A percentile compares a stretch with the other conserved stretches of the same genome.
Evolutionary conservation across 1,140 invertebrate species (phyloP).

Genomic region (Drosophila athabasca): DNA sequence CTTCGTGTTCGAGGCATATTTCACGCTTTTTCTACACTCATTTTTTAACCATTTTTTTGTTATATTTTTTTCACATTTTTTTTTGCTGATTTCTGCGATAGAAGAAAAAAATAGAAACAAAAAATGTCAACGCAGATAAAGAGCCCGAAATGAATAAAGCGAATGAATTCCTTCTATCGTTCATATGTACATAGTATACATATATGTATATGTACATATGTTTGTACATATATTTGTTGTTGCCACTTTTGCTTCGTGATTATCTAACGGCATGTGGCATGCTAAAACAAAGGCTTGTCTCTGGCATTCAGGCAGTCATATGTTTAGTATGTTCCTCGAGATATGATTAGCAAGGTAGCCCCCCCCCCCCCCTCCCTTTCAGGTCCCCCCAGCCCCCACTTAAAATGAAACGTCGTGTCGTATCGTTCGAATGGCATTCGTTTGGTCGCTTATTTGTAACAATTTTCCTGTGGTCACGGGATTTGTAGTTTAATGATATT

Average conservation of each 20-base stretch:
- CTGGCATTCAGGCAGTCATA: conserved; percentile 10
- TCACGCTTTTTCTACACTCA: conserved; percentile 50
- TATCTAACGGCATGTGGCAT: conserved; percentile 64
- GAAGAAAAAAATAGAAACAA: conserved; percentile 4
- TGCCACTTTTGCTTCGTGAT: conserved; percentile 29
- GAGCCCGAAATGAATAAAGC: conserved; percentile 55
- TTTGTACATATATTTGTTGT: conserved; percentile 7
- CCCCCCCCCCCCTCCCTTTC: not conserved
- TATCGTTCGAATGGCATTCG: conserved; percentile 15
- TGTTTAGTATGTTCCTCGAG: conserved; percentile 36
- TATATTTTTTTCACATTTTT: conserved; percentile 42
- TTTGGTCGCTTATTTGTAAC: not conserved
- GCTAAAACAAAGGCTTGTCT: conserved; percentile 69
- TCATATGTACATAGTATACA: too few relatives aligned
- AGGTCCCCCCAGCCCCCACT: conserved; percentile 5
- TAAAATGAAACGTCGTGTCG: conserved; percentile 8
- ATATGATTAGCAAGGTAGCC: conserved; percentile 32
- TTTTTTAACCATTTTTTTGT: conserved; percentile 54
- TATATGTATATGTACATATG: too few relatives aligned
- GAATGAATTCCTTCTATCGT: too few relatives aligned
- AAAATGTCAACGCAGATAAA: conserved; percentile 72
- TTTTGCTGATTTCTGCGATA: conserved; percentile 67
- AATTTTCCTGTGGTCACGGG: conserved; percentile 34
- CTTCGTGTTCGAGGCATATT: conserved; percentile 47
- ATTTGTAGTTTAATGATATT: conserved; percentile 37